These are phyloP conservation scores for Stenchaetothrips biformis DNA, from an alignment of 2,888 invertebrate species.

Conservation along the genomic window DNA sequence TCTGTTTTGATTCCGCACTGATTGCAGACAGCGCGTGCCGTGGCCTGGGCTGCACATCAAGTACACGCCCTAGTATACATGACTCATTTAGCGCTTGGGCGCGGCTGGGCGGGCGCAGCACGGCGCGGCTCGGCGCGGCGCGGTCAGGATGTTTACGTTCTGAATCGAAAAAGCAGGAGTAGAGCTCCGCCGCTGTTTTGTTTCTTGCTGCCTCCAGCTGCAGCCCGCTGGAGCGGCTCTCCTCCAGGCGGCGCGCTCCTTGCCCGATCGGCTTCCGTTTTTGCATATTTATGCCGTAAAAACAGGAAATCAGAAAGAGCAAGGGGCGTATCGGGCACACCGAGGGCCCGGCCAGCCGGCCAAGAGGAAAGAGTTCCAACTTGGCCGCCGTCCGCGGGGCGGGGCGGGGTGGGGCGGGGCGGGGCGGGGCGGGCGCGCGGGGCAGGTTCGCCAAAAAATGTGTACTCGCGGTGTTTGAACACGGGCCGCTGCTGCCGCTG, in stretches of 20 bases:
- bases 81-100: neutral
- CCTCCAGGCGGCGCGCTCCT: neutral
- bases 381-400: neutral
- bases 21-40: too few species aligned
- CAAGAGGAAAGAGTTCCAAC: neutral
- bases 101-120: neutral
- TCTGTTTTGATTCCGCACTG: too few species aligned
- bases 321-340: too few species aligned
- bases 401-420: neutral
- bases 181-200: too few species aligned
- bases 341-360: neutral
- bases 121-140: too few species aligned
- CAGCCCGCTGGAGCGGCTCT: neutral
- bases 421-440: too few species aligned
- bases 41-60: neutral
- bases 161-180: too few species aligned
- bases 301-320: constrained; percentile 1
- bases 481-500: too few species aligned
- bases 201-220: too few species aligned
- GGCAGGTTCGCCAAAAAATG: too few species aligned
- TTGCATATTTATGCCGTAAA: constrained; percentile 23
- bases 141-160: neutral
- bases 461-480: too few species aligned
- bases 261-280: neutral
- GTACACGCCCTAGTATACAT: neutral